Evolutionary conservation across 1,140 invertebrate species (phyloP).

Genomic region (Venustaconcha ellipsiformis): DNA sequence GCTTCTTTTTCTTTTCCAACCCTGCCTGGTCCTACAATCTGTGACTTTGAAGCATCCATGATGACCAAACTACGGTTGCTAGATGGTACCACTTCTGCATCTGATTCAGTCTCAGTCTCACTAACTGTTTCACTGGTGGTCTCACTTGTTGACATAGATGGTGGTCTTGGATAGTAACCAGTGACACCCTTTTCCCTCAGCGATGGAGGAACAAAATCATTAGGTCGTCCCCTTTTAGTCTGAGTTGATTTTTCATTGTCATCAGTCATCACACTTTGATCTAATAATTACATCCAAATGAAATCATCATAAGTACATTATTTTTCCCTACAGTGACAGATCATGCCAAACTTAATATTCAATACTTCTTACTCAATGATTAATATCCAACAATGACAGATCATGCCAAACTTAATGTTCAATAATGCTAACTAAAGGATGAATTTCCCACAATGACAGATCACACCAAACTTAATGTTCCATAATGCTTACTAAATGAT

Average conservation of each 20-base stretch:
- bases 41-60: slow-evolving; percentile 35
- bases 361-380: too few species aligned
- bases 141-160: background rate
- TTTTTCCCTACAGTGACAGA: background rate
- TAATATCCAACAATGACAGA: too few species aligned
- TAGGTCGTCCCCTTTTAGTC: slow-evolving; percentile 22
- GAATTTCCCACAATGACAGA: too few species aligned
- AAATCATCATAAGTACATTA: background rate
- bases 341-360: too few species aligned
- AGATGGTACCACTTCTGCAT: slow-evolving; percentile 10
- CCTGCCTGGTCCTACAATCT: slow-evolving; percentile 8
- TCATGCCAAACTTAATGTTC: too few species aligned
- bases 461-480: too few species aligned
- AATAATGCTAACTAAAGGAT: too few species aligned
- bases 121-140: slow-evolving; percentile 6
- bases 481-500: too few species aligned
- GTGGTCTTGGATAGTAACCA: background rate
- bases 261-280: slow-evolving; percentile 44
- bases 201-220: slow-evolving; percentile 22
- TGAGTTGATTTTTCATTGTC: slow-evolving; percentile 44
- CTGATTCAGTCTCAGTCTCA: slow-evolving; percentile 35
- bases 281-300: slow-evolving; percentile 19
- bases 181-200: slow-evolving; percentile 20
- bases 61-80: slow-evolving; percentile 32
- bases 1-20: slow-evolving; percentile 21